Conservation (phyloP, 2,113 vertebrate species). For the Hippopotamus amphibius region DNA sequence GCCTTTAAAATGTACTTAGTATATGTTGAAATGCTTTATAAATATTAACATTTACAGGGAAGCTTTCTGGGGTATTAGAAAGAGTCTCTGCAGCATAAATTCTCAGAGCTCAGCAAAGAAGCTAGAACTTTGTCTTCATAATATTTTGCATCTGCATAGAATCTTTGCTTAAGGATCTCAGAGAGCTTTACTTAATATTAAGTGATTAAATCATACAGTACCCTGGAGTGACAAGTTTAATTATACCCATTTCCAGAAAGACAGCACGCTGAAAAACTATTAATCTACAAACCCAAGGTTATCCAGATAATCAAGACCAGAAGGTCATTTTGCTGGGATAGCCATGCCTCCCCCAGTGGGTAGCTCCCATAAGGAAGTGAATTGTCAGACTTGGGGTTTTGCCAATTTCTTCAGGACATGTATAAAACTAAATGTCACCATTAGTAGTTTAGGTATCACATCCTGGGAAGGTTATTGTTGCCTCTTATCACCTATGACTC, state of each 20-base stretch:
- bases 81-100: background rate
- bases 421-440: background rate
- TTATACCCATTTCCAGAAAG: conserved; percentile 58
- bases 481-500: background rate
- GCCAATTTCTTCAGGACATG: background rate
- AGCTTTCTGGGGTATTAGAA: background rate
- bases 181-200: conserved; percentile 52
- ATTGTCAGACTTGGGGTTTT: background rate
- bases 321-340: background rate
- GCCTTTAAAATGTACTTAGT: background rate
- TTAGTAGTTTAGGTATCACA: background rate
- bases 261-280: background rate
- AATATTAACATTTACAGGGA: background rate
- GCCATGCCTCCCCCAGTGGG: background rate
- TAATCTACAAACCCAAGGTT: conserved; percentile 25
- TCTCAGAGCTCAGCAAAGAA: background rate
- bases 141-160: background rate
- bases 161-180: background rate
- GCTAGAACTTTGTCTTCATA: background rate
- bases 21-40: background rate
- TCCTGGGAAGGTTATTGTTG: background rate
- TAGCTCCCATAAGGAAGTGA: background rate
- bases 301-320: background rate
- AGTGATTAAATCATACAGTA: conserved; percentile 44
- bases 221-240: conserved; percentile 67